phyloP scores from a whole-genome alignment of 1,140 invertebrate species.

The Pseudobourletiella spinata region DNA sequence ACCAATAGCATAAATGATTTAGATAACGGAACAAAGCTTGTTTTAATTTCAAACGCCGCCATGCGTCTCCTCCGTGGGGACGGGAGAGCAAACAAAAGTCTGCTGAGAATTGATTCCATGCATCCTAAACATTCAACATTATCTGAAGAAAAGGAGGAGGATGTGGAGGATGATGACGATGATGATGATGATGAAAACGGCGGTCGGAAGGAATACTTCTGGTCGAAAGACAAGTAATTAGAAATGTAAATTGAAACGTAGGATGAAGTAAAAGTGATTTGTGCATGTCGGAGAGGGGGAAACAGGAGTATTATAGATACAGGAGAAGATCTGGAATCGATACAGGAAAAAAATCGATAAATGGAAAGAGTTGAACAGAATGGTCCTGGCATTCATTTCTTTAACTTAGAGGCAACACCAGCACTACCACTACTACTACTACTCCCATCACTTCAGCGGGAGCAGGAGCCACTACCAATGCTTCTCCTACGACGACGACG shows the following conservation, averaged over 20 bases:
- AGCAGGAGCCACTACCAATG: neutral
- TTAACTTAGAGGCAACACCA: slow-evolving; percentile 11
- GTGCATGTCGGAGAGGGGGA: neutral
- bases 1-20: too few relatives aligned
- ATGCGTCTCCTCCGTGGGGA: too few relatives aligned
- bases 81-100: too few relatives aligned
- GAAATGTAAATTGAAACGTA: slow-evolving; percentile 27
- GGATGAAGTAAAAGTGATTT: slow-evolving; percentile 13
- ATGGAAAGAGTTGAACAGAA: slow-evolving; percentile 29
- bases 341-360: slow-evolving; percentile 26
- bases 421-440: neutral
- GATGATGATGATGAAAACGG: too few relatives aligned
- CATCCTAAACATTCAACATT: neutral
- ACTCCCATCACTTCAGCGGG: too few relatives aligned
- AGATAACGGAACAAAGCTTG: too few relatives aligned
- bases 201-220: too few relatives aligned
- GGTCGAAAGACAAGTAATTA: slow-evolving; percentile 16
- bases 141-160: slow-evolving; percentile 8
- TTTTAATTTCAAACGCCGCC: too few relatives aligned
- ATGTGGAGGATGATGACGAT: neutral
- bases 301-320: neutral
- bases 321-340: slow-evolving; percentile 17
- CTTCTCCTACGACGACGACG: too few relatives aligned
- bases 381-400: slow-evolving; percentile 23
- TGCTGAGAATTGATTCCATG: neutral